Evolutionary conservation across 2,113 vertebrate species (phyloP).

Genomic region (Salvelinus alpinus): DNA sequence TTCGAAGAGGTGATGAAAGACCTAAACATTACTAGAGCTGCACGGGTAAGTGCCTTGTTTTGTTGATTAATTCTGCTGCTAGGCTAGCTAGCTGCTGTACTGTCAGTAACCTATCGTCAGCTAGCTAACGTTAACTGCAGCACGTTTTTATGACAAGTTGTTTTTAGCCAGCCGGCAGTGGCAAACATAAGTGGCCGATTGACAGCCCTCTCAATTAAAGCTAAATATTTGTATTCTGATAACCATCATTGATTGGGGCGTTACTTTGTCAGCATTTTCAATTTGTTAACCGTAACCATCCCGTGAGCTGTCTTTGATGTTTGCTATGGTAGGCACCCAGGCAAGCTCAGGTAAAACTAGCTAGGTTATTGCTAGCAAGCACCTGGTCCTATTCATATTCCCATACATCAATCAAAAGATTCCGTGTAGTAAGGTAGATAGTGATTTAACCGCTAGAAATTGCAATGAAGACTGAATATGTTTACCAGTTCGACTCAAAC

Average conservation of each 20-base stretch:
- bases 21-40: slow-evolving; percentile 90
- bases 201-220: neutral
- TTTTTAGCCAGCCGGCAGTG: neutral
- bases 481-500: no score
- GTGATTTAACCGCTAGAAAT: no score
- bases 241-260: neutral
- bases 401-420: neutral
- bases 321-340: neutral
- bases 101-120: slow-evolving; percentile 16
- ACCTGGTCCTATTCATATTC: neutral
- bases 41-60: slow-evolving; percentile 80
- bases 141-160: neutral
- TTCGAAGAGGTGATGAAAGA: slow-evolving; percentile 98
- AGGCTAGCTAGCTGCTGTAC: slow-evolving; percentile 52
- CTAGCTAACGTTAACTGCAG: slow-evolving; percentile 5
- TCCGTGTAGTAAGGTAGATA: no score
- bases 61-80: slow-evolving; percentile 38
- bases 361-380: neutral
- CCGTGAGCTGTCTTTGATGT: neutral
- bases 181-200: neutral
- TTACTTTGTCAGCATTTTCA: neutral
- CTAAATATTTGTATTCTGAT: neutral
- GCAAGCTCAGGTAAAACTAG: neutral
- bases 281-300: slow-evolving; percentile 4
- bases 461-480: no score